Base-by-base conservation (phyloP, 2,113 vertebrate species). In the Potamarius usumacintae region DNA sequence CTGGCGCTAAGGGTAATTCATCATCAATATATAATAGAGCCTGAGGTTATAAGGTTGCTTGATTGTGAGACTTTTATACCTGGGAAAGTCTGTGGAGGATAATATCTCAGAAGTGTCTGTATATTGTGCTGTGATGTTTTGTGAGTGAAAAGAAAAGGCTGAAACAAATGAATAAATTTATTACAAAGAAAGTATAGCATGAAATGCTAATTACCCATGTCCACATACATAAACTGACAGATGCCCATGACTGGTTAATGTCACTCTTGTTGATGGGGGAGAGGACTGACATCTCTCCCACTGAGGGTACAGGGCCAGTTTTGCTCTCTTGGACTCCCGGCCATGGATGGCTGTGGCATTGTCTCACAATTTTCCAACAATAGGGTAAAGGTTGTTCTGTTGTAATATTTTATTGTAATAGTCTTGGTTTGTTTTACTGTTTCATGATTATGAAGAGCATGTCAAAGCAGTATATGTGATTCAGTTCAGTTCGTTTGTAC, bases 1-100 rank as follows among this genome's bases (percentile, higher is more conserved):
- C 90, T 89, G 57, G 85, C 76, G 92, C 90, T 92, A 93, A 89
- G 89, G 91, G 92, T 94, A 93, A 93, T 94, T 95, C 93, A 94
- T 93, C 93, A 90, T 94, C 83, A 90, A 92, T 91, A 91, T 92
- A 88, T 89, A 83, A 83, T 58, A 63, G 27, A 11, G 25, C 80
- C 42, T 60, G 6, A 12, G 88, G 85, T 52, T 82, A 34, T 50
- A 25, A 71, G 55, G 42, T 25, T 48, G 27, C 20, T 72, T 84
- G 62, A 86, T 86, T 78, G 52, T 83, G 15, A 50, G 22, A 11
- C 60, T 50, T 76, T 79, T 22, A 4, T 83, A 48, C 74, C 55
- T 55, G 72, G 18, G 50, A 80, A 25, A 7, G 22, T 83, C 88
- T 77, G 71, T 77, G 80, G 67, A 76, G 58, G 11, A 71, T 15